phyloP scores from a whole-genome alignment of 2,797 vertebrate genomes.

The Ptychadena robeensis region DNA sequence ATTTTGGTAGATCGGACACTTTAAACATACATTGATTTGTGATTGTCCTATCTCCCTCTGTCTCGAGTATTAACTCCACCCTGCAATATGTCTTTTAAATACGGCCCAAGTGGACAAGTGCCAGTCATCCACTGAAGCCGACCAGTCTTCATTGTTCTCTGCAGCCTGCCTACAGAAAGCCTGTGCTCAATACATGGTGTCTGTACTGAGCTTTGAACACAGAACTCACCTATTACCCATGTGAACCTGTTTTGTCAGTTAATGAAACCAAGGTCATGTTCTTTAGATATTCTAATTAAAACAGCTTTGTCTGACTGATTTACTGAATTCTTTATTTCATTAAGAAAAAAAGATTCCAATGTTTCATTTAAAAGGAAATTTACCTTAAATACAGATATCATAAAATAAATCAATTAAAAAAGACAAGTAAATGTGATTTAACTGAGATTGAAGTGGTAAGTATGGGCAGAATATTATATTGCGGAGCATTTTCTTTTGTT shows the following conservation, averaged over 20 bases:
- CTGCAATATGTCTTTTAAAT: too few species aligned
- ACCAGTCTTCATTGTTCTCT: too few species aligned
- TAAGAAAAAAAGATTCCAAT: slow-evolving; percentile 12
- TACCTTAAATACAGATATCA: slow-evolving; percentile 14
- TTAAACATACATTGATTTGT: too few species aligned
- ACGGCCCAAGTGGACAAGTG: too few species aligned
- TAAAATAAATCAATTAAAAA: slow-evolving; percentile 38
- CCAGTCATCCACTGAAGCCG: too few species aligned
- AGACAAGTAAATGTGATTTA: slow-evolving; percentile 40
- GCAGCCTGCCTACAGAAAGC: too few species aligned
- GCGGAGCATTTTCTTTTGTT: slow-evolving; percentile 26
- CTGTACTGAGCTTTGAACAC: too few species aligned
- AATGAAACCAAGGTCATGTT: not conserved
- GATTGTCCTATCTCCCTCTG: too few species aligned
- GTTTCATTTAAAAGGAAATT: slow-evolving; percentile 26
- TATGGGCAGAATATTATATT: slow-evolving; percentile 27
- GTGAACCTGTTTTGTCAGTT: slow-evolving; percentile 2
- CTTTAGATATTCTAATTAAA: slow-evolving; percentile 1
- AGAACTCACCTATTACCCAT: too few species aligned
- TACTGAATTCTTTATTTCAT: slow-evolving; percentile 18
- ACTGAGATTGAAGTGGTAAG: slow-evolving; percentile 23
- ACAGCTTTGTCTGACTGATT: slow-evolving; percentile 10
- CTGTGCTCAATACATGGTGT: too few species aligned
- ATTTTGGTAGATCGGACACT: too few species aligned
- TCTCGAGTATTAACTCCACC: too few species aligned